Base-by-base conservation (phyloP, 2,113 vertebrate species). In the Cyprinodon tularosa region DNA sequence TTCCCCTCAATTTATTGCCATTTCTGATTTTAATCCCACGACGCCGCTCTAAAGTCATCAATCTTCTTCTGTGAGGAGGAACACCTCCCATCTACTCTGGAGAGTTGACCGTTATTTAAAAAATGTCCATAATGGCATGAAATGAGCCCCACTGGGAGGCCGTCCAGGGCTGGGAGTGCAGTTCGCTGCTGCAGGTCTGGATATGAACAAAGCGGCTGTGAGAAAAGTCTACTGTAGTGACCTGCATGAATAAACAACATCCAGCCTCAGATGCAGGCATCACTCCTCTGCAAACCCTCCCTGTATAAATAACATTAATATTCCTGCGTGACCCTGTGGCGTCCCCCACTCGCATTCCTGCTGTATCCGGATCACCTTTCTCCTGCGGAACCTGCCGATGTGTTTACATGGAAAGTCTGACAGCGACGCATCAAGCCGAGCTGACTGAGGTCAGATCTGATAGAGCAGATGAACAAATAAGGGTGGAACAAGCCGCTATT, bases 391-490 rank as follows among this genome's bases (percentile, higher is more conserved):
- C 17, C 37, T 60, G 63, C 4, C 42, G 62, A 67, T 50, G 44
- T 79, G 75, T 68, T 65, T 70, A 22, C 60, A 64, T 64, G 62
- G 22, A 64, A 44, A 62, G 57, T 62, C 44, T 13, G 62, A 50
- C 66, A 48, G 64, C 61, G 17, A 62, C 73, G 48, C 57, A 45
- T 40, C 38, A n/a, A 5, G 42, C 22, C n/a, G 44, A 48, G 79
- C 61, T 38, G 67, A 83, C 68, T 48, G 80, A 62, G 74, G 57
- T 57, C 38, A 68, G 72, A 72, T 73, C 73, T 77, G 85, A 80
- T 84, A 9, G 62, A 74, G 63, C 84, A 84, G 80, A 83, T 69
- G 76, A 82, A 77, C 83, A 80, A 82, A 85, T 87, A 79, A 78
- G 82, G 84, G 84, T 68, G 81, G 74, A 77, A 71, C 71, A 63